Base-by-base conservation (phyloP, 2,888 invertebrate species). In the Escarpia spicata region DNA sequence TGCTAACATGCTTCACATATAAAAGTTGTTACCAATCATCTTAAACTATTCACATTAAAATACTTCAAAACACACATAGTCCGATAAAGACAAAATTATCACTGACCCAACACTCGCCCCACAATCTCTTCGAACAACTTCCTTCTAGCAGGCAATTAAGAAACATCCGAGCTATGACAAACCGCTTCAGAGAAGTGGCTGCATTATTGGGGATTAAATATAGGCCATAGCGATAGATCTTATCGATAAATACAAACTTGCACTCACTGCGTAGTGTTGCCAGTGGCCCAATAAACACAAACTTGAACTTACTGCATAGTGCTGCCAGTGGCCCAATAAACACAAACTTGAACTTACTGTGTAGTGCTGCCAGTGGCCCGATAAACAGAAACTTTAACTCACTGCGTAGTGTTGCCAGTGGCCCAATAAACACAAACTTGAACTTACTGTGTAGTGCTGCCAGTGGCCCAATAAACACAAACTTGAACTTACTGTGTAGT, bases 241-340 rank as follows among this genome's bases (percentile, higher is more conserved):
- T 37, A 1, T 37, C 1, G 37, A 37, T 37, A 31, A 89, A 92
- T 1, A 92, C n/a, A 92, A 43, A 31, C 31, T 31, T 12, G 44
- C 0, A 95, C 97, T 97, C 96, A 97, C 98, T 0, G 98, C 97
- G 96, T 99, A 99, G 96, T 99, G 99, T 37, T 37, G 37, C 37
- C 37, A 37, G 37, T 37, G 37, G 37, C 37, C 37, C 37, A 1
- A 37, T 37, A 37, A 37, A 37, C 37, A 37, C 0, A 37, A 37
- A 37, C 37, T 37, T 37, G 37, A 37, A 37, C 37, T 37, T 37
- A 37, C 37, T 37, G 37, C 37, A 1, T 37, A 37, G 37, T 37
- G 37, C 2, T 45, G 45, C 45, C 19, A 60, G 60, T 60, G 60
- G 60, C 60, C 60, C 26, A 3, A 60, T 1, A 60, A 19, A 60